These are phyloP conservation scores for Ciona savignyi DNA, from an alignment of 23 tunicate species.

Conservation along the genomic window DNA sequence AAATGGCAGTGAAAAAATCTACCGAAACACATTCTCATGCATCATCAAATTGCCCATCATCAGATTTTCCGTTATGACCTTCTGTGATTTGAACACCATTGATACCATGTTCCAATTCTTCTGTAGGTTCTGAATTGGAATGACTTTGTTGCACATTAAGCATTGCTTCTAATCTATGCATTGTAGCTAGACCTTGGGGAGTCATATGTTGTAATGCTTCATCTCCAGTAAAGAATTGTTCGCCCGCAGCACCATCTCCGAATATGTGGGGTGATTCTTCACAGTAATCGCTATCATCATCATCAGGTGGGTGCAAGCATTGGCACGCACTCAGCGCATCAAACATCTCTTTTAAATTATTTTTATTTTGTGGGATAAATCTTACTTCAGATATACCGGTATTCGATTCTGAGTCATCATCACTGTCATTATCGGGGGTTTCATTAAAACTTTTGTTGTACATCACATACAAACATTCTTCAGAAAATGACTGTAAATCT, in stretches of 20 bases:
- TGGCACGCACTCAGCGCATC: constrained; percentile 68
- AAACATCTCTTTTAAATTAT: constrained; percentile 55
- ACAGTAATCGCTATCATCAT: constrained; percentile 51
- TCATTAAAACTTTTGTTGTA: constrained; percentile 19
- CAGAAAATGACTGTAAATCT: constrained; percentile 58
- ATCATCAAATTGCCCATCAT: constrained; percentile 61
- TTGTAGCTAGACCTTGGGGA: constrained; percentile 49
- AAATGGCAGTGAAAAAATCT: too few relatives aligned
- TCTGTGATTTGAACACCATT: background rate
- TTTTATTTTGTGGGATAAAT: too few relatives aligned
- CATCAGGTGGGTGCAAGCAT: constrained; percentile 55
- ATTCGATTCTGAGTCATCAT: too few relatives aligned
- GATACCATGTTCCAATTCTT: too few relatives aligned
- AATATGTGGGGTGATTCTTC: constrained; percentile 23
- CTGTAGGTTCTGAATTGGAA: too few relatives aligned
- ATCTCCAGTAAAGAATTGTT: constrained; percentile 37
- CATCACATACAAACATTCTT: too few relatives aligned
- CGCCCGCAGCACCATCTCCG: constrained; percentile 59
- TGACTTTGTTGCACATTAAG: too few relatives aligned
- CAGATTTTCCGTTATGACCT: background rate
- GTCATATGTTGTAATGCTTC: constrained; percentile 56
- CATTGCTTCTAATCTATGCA: constrained; percentile 52
- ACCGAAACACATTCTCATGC: too few relatives aligned
- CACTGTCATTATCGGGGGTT: background rate
- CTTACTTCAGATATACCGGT: too few relatives aligned